Evolutionary conservation across 2,888 invertebrate genomes (phyloP), one percentile per base, ranked within the genome.

Genomic region (Phaonia tiefii): DNA sequence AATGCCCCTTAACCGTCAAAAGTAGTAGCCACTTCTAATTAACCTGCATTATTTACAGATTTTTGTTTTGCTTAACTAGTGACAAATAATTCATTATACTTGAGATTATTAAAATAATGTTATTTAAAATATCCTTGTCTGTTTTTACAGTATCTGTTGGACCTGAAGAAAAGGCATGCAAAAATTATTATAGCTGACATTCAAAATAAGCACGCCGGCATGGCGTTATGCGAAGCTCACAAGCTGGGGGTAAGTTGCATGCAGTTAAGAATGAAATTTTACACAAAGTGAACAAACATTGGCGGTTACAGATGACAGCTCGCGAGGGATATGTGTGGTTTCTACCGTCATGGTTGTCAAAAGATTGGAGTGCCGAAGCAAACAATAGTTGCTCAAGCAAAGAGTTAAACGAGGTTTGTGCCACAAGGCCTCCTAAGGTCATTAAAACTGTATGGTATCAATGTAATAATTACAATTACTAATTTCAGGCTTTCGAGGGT

Each of bases 301-400:
- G n/a, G 11, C 17, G 17, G 31, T 22, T 65, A 65, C 92, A 94
- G 81, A 95, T 96, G 93, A 93, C 93, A 22, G 94, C 94, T 0
- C 88, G 89, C 60, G 90, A 95, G 84, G 96, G 96, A 46, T 96
- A 95, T 89, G 95, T 96, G 1, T 98, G 97, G 97, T 96, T 98
- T 87, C 91, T 98, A 75, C 96, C 97, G 0, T 92, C 93, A 42
- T 95, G 96, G 94, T 91, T 95, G 20, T 92, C 92, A 7, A 88
- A 91, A 1, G 90, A 92, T 82, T 95, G 95, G 94, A 93, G 92
- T 86, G 89, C 88, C 25, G 83, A 72, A 22, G 83, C 46, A 0
- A 83, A 85, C 49, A 67, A 75, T 49, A 85, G 92, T 4, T 96
- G 96, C 86, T 93, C 93, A 0, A 93, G 92, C 0, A 87, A 89